Evolutionary conservation across 2,797 vertebrate genomes (phyloP).

Genomic region (Lemur catta): DNA sequence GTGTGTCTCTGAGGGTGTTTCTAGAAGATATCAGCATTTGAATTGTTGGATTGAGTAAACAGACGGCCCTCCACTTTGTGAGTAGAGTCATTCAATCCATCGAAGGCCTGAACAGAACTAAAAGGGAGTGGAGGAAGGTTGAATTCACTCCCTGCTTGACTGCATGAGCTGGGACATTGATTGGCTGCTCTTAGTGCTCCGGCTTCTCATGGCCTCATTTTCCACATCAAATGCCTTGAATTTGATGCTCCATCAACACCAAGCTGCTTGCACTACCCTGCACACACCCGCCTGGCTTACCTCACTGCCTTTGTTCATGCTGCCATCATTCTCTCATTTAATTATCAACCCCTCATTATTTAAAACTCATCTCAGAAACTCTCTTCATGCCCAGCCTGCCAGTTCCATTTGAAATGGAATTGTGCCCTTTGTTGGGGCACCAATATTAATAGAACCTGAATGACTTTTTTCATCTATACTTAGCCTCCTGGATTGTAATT

Average conservation of each 20-base stretch:
- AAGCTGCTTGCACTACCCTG: background rate
- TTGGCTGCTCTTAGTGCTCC: too few relatives aligned
- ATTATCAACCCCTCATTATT: background rate
- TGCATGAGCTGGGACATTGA: background rate
- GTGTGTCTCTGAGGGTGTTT: background rate
- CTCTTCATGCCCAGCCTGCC: background rate
- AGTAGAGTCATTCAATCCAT: too few relatives aligned
- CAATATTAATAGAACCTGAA: background rate
- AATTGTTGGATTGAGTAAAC: background rate
- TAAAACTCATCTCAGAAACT: background rate
- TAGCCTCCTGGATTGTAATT: background rate
- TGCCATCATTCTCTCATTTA: background rate
- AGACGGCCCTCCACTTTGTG: background rate
- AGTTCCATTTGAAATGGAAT: background rate
- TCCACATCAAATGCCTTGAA: background rate
- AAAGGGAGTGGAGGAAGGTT: background rate
- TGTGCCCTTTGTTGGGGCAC: background rate
- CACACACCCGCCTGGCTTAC: background rate
- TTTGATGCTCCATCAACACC: background rate
- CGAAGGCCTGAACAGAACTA: background rate
- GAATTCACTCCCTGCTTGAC: background rate
- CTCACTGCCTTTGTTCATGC: background rate
- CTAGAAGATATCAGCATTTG: background rate
- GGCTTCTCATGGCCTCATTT: background rate
- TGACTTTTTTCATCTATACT: background rate